These are phyloP conservation scores for Glaucomys volans DNA, from an alignment of 2,113 vertebrate species.

Conservation along the genomic window DNA sequence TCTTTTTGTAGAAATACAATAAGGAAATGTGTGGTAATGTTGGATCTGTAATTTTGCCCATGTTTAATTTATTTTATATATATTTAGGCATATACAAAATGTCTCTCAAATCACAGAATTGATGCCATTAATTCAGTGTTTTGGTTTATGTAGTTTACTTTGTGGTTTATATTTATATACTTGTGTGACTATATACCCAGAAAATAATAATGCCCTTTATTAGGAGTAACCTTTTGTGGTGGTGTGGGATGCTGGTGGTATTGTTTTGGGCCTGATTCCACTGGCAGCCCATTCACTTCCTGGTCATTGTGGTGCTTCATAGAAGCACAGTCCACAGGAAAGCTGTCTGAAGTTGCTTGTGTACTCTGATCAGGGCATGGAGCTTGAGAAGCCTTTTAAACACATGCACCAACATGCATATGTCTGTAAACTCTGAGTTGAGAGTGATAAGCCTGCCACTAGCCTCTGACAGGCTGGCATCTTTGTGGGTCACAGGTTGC, in stretches of 20 bases:
- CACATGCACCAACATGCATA: conserved; percentile 15
- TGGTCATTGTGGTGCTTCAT: not conserved
- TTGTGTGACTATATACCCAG: not conserved
- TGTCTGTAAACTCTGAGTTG: not conserved
- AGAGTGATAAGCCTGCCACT: conserved; percentile 39
- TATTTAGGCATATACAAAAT: not conserved
- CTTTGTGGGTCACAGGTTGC: conserved; percentile 80
- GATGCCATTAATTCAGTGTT: not conserved
- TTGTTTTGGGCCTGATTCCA: not conserved
- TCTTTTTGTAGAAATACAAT: not conserved
- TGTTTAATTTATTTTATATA: not conserved
- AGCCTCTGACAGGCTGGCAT: conserved; percentile 56
- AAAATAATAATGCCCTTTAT: not conserved
- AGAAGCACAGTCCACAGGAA: not conserved
- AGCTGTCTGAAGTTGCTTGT: not conserved
- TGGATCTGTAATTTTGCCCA: not conserved
- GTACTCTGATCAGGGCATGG: not conserved
- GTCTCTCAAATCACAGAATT: not conserved
- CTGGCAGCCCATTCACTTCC: not conserved
- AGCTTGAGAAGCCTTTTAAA: not conserved
- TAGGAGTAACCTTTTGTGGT: not conserved
- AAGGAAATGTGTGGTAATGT: accelerated
- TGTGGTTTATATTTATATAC: not conserved
- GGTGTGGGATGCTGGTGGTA: not conserved
- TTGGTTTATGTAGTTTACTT: not conserved